These are phyloP conservation scores for Ametastegia equiseti DNA, from an alignment of 2,888 invertebrate species.

Conservation along the genomic window DNA sequence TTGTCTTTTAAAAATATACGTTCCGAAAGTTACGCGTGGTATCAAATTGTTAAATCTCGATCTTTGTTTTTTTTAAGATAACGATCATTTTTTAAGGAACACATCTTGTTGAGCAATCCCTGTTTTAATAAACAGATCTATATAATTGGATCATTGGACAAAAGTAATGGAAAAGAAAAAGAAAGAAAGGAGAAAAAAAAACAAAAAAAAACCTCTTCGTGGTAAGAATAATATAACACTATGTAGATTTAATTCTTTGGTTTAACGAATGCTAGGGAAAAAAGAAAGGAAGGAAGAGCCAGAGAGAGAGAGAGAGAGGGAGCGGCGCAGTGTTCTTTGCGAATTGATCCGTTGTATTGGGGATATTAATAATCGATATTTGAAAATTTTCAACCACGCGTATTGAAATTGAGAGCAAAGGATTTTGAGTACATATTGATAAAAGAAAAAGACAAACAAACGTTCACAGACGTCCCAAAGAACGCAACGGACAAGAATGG, in stretches of 20 bases:
- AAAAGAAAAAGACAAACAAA: constrained; percentile 38
- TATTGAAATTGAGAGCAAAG: constrained; percentile 2
- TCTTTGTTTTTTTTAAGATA: neutral
- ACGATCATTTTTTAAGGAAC: neutral
- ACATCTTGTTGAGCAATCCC: neutral
- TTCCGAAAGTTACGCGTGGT: constrained; percentile 30
- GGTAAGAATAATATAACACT: no score
- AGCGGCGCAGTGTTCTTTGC: no score
- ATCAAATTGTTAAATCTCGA: constrained; percentile 37
- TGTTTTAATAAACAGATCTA: neutral
- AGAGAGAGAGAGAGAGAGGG: constrained; percentile 54
- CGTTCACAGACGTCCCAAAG: constrained; percentile 27
- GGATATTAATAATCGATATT: constrained; percentile 19
- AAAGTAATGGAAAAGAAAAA: neutral
- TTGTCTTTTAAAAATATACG: constrained; percentile 34
- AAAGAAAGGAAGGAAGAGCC: constrained; percentile 1
- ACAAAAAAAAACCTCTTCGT: neutral
- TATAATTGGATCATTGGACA: no score
- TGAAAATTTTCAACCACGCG: constrained; percentile 41
- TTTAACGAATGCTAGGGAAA: constrained; percentile 42
- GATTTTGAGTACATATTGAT: neutral
- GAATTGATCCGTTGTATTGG: constrained; percentile 4
- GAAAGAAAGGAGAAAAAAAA: neutral
- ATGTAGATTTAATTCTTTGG: constrained; percentile 49
- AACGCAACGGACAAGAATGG: neutral